phyloP scores from a whole-genome alignment of 1,140 invertebrate species.

The Eulimnadia texana region DNA sequence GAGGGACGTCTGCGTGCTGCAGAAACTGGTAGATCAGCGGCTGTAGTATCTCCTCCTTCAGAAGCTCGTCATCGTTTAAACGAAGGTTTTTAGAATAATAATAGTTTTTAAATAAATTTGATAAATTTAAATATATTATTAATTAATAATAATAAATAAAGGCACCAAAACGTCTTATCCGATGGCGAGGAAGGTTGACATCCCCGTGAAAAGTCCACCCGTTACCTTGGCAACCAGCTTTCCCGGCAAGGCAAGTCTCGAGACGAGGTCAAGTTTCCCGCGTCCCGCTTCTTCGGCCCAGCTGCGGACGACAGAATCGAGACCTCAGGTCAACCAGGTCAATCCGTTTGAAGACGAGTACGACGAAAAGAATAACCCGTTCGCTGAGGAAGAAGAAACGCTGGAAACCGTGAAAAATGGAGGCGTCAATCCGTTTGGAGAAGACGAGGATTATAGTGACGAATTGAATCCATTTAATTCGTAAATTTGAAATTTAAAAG shows the following conservation, averaged over 20 bases:
- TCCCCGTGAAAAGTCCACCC: background rate
- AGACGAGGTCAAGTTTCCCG: background rate
- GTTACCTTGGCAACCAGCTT: background rate
- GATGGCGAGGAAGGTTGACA: background rate
- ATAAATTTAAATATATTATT: too few species aligned
- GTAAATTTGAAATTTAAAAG: too few species aligned
- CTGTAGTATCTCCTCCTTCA: background rate
- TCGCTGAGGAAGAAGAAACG: constrained; percentile 26
- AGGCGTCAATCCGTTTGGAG: constrained; percentile 26
- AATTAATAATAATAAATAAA: too few species aligned
- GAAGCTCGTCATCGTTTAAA: constrained; percentile 12
- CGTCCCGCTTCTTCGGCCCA: background rate
- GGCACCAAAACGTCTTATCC: too few species aligned
- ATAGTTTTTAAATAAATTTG: too few species aligned
- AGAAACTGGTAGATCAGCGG: background rate
- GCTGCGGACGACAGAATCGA: background rate
- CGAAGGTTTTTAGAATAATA: background rate
- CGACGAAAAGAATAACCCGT: constrained; percentile 41
- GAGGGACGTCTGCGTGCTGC: constrained; percentile 3
- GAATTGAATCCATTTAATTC: constrained; percentile 44
- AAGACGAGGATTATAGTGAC: constrained; percentile 40
- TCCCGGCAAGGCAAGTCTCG: background rate
- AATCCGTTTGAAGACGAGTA: constrained; percentile 43
- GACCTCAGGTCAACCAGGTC: background rate
- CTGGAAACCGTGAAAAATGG: background rate